These are phyloP conservation scores for Glyptemys insculpta DNA, from an alignment of 2,797 vertebrate species.

Conservation along the genomic window DNA sequence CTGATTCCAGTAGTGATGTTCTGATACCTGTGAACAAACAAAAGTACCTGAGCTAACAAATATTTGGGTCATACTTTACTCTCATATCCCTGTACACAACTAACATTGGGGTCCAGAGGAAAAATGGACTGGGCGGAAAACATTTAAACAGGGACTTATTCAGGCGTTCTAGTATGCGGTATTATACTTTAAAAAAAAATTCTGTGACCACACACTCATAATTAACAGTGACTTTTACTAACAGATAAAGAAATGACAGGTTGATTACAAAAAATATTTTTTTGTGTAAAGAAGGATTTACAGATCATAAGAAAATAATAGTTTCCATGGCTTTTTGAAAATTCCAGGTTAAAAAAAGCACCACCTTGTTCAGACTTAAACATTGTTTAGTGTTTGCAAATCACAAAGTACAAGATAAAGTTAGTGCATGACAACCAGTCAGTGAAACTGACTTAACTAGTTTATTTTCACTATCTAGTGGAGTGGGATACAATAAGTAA, in stretches of 20 bases:
- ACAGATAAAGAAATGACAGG: background rate
- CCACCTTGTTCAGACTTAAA: background rate
- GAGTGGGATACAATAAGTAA: background rate
- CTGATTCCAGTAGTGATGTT: conserved; percentile 92
- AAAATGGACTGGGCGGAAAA: rapidly evolving
- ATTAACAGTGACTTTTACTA: background rate
- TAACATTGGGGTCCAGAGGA: background rate
- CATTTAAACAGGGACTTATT: background rate
- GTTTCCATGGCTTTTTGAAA: background rate
- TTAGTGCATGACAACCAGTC: background rate
- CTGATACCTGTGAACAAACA: conserved; percentile 88
- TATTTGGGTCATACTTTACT: background rate
- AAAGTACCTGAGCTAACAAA: background rate
- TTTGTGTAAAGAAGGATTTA: background rate
- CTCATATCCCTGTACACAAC: background rate
- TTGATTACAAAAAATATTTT: background rate
- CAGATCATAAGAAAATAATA: background rate
- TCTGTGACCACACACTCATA: background rate
- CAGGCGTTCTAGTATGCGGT: background rate
- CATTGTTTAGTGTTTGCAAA: background rate
- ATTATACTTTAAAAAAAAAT: background rate
- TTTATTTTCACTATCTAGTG: background rate
- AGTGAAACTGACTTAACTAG: background rate
- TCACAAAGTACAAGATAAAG: background rate
- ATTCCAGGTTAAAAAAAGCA: background rate